phyloP scores from a whole-genome alignment of 2,797 vertebrate species.

The Lacerta bilineata region DNA sequence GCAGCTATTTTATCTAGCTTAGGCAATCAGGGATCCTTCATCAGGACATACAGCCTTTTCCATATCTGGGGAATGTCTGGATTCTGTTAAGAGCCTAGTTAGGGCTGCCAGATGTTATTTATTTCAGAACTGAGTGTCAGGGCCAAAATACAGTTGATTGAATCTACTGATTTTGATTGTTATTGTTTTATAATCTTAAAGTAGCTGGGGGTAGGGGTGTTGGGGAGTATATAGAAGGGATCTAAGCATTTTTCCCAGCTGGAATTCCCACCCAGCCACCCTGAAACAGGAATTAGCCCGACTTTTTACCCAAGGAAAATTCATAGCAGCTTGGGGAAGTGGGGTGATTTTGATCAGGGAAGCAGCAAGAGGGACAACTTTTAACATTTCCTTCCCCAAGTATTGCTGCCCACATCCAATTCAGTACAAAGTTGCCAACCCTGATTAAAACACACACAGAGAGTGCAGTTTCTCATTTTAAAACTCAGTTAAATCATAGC shows the following conservation, averaged over 20 bases:
- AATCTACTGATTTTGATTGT: background rate
- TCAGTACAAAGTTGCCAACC: too few relatives aligned
- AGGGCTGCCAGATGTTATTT: background rate
- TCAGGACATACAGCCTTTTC: background rate
- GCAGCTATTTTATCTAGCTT: background rate
- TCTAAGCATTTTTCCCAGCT: background rate
- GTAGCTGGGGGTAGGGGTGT: background rate
- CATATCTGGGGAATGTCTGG: background rate
- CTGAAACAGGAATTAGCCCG: background rate
- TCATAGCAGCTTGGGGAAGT: background rate
- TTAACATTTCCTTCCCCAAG: background rate
- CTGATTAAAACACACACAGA: too few relatives aligned
- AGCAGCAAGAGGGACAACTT: background rate
- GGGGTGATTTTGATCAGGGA: background rate
- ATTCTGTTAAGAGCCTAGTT: background rate
- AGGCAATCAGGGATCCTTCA: background rate
- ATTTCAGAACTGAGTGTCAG: background rate
- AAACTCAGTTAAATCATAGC: too few relatives aligned
- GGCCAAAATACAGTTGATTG: background rate
- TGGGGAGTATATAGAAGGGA: too few relatives aligned
- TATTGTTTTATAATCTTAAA: background rate
- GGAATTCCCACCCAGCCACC: background rate
- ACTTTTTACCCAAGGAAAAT: background rate
- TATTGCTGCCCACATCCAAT: background rate
- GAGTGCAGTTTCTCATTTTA: too few relatives aligned